phyloP scores from a whole-genome alignment of 2,113 vertebrate genomes.

The Chamaetylas fuelleborni region DNA sequence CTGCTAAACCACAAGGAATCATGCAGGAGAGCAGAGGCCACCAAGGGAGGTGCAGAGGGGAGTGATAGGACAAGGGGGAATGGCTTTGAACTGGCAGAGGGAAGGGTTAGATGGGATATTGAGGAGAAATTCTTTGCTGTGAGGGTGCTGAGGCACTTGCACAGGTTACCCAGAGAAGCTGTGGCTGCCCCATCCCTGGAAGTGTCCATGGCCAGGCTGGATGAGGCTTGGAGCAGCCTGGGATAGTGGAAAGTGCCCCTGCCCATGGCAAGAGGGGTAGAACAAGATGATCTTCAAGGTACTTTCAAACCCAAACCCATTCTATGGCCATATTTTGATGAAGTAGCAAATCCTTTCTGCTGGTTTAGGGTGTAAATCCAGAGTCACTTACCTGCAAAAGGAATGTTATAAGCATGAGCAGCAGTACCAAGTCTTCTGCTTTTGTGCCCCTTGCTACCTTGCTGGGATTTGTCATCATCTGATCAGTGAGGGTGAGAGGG shows the following conservation, averaged over 20 bases:
- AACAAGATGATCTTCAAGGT: neutral
- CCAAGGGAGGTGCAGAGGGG: neutral
- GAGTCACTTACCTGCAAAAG: neutral
- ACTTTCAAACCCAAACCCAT: neutral
- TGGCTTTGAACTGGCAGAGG: neutral
- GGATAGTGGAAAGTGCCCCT: neutral
- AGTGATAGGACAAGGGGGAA: neutral
- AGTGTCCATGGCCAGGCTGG: neutral
- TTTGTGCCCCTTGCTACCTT: neutral
- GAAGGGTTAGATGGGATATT: neutral
- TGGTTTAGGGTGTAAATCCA: neutral
- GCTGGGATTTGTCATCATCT: neutral
- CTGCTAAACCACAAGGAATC: neutral
- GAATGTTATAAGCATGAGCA: neutral
- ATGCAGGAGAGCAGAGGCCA: neutral
- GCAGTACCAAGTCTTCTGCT: neutral
- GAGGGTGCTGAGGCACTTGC: fast-evolving
- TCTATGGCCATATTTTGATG: neutral
- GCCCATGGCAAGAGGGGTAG: neutral
- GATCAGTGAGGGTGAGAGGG: neutral
- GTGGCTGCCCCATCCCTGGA: neutral
- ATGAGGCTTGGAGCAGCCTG: neutral
- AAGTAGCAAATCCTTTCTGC: neutral
- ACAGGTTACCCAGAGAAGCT: neutral
- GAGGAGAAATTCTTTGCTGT: neutral